Percentiles rank a stretch among this genome's conserved stretches.
These are phyloP conservation scores for Andrena fulva DNA, from an alignment of 2,888 invertebrate genomes.

Conservation along the genomic window DNA sequence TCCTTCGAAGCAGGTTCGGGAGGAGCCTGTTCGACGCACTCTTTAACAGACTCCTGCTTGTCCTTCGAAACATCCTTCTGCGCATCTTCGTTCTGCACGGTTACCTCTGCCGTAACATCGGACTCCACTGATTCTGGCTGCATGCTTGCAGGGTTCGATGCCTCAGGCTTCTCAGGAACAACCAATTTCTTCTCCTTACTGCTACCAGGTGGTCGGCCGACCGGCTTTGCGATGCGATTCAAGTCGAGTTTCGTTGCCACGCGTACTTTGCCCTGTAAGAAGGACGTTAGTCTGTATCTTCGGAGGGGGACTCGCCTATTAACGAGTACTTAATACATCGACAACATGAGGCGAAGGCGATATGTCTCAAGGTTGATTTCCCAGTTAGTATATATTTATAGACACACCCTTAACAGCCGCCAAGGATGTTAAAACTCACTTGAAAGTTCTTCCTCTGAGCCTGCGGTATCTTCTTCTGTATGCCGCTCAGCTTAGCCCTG, in stretches of 20 bases:
- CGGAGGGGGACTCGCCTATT: neutral
- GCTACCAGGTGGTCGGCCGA: slow-evolving; percentile 22
- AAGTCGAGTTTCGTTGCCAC: slow-evolving; percentile 60
- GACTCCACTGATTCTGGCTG: slow-evolving; percentile 70
- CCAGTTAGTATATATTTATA: neutral
- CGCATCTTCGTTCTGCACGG: slow-evolving; percentile 56
- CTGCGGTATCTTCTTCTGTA: slow-evolving; percentile 63
- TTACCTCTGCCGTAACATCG: slow-evolving; percentile 59
- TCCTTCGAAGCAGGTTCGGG: slow-evolving; percentile 29
- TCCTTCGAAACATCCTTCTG: neutral
- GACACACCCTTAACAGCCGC: neutral
- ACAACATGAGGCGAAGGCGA: neutral
- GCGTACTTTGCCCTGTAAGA: slow-evolving; percentile 75
- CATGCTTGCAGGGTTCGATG: slow-evolving; percentile 54
- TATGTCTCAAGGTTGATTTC: neutral
- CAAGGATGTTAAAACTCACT: slow-evolving; percentile 60
- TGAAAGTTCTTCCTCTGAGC: slow-evolving; percentile 68
- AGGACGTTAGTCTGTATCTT: neutral
- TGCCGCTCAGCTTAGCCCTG: slow-evolving; percentile 69
- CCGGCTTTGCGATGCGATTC: slow-evolving; percentile 53
- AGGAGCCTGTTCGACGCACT: slow-evolving; percentile 27
- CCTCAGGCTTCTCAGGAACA: slow-evolving; percentile 38
- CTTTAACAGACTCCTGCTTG: slow-evolving; percentile 27
- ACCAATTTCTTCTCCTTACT: slow-evolving; percentile 29
- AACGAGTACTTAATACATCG: neutral